A percentile compares a stretch with the other conserved stretches of the same genome.
These are phyloP conservation scores for Tokudaia muenninki DNA, from an alignment of 2,797 vertebrate species.

Conservation along the genomic window DNA sequence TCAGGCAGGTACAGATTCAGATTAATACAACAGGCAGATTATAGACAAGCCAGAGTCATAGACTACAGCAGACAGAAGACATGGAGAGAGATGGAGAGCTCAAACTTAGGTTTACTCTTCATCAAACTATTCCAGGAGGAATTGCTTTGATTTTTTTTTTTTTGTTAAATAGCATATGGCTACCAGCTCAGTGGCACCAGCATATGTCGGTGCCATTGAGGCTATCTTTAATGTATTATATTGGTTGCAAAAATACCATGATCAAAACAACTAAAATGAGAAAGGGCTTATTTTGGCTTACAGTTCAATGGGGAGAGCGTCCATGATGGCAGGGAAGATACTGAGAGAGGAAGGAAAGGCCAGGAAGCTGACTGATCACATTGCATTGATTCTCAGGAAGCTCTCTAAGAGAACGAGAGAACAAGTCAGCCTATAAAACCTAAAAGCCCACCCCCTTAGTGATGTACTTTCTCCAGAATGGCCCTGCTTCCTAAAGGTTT, in stretches of 20 bases:
- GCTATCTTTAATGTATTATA: neutral
- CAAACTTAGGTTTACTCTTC: too few species aligned
- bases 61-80: too few species aligned
- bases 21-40: neutral
- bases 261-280: neutral
- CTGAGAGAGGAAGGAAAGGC: neutral
- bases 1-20: neutral
- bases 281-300: neutral
- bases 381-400: neutral
- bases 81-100: too few species aligned
- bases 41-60: neutral
- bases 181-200: neutral
- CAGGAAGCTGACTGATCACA: too few species aligned
- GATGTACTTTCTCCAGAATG: neutral
- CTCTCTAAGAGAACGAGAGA: neutral
- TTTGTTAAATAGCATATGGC: too few species aligned
- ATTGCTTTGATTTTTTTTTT: neutral
- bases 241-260: neutral
- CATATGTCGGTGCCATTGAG: neutral
- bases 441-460: neutral
- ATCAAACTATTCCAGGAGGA: neutral
- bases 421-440: neutral
- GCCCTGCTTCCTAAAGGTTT: neutral
- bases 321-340: neutral
- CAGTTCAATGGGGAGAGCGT: neutral